Percentiles rank a stretch among this genome's conserved stretches.
Evolutionary conservation across 2,888 invertebrate species (phyloP).

Genomic region (Zelleria hepariella): DNA sequence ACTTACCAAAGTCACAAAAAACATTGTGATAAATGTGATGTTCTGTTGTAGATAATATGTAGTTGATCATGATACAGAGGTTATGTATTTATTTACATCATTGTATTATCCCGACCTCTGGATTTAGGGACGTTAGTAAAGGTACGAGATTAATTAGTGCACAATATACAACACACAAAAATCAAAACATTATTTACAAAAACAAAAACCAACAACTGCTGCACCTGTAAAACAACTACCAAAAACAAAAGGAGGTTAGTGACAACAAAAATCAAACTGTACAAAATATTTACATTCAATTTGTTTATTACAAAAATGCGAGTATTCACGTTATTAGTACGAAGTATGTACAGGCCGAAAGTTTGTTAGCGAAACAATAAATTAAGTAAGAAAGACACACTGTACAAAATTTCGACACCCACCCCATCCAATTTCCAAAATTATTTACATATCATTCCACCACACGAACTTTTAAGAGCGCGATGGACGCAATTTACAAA

Average conservation of each 20-base stretch:
- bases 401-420: background rate
- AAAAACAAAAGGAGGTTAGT: background rate
- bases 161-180: conserved; percentile 1
- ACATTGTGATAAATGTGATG: background rate
- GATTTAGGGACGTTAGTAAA: background rate
- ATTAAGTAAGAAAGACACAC: conserved; percentile 22
- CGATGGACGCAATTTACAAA: background rate
- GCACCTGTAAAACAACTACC: background rate
- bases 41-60: background rate
- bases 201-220: background rate
- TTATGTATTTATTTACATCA: background rate
- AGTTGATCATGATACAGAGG: too few relatives aligned
- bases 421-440: background rate
- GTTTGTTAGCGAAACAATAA: conserved; percentile 30
- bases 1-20: background rate
- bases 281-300: conserved; percentile 4
- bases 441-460: background rate
- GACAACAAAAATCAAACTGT: conserved; percentile 2
- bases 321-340: conserved; percentile 18
- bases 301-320: conserved; percentile 21
- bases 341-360: conserved; percentile 46
- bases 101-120: background rate
- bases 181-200: background rate
- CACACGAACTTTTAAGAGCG: background rate
- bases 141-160: background rate